Base-by-base conservation (phyloP, 2,113 vertebrate genomes). In the Spilogale gracilis region DNA sequence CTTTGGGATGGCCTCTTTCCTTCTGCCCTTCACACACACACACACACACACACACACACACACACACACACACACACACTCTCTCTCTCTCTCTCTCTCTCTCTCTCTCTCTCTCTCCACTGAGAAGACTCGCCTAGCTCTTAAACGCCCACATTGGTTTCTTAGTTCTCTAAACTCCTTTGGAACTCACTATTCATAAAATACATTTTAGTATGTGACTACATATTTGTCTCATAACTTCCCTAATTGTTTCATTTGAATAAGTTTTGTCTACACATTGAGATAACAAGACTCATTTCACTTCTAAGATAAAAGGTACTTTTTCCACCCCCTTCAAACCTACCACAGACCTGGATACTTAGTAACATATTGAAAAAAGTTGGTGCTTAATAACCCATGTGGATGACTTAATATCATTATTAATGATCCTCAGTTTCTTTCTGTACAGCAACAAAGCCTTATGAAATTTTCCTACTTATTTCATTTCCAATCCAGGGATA, bases 331-430 rank as follows among this genome's bases (percentile, higher is more conserved):
- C 76, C 32, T 87, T 73, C 58, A 69, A 94, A 94, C 38, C 65
- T 94, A 96, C 43, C 91, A 96, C 27, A 93, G 74, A 80, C 80
- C 4, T 11, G 43, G 43, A 71, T 80, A 92, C 85, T 96, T 88
- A 91, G 91, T 60, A 32, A 93, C 76, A 88, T 73, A n/a, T 69
- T 94, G 48, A 48, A 95, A 86, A 97, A 91, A 85, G 52, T 9
- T 92, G 88, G 58, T 82, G 65, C 43, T 52, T 91, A 58, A 80
- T 94, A 92, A 93, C 89, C 82, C 82, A 93, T 54, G 50, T 88
- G 87, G 88, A 97, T 91, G 85, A 94, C 96, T 96, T 97, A 98
- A 93, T 91, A 96, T 92, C 95, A 96, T 96, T 96, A 97, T 96
- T 95, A 96, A 94, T 93, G 84, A 71, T 86, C 58, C 61, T 93